phyloP scores from a whole-genome alignment of 2,888 invertebrate species.

The Drosophila maculinotata region DNA sequence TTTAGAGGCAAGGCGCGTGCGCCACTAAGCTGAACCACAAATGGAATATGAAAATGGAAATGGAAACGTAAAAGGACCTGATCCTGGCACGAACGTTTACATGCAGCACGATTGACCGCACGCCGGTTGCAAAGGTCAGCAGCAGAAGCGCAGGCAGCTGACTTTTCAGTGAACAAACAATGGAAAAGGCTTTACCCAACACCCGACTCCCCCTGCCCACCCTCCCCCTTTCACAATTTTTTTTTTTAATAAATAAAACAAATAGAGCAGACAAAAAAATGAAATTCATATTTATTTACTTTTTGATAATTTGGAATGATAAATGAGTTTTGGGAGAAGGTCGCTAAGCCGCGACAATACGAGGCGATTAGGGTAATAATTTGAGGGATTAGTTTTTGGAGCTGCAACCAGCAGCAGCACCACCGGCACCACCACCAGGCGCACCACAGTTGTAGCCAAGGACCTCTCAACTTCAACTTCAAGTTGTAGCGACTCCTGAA shows the following conservation, averaged over 20 bases:
- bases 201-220: not conserved
- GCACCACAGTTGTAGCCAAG: conserved; percentile 1
- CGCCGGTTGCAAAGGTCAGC: conserved; percentile 39
- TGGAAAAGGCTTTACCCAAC: conserved; percentile 20
- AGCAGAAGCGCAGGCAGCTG: conserved; percentile 44
- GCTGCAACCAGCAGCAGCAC: conserved; percentile 22
- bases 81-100: conserved; percentile 15
- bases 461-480: conserved; percentile 2
- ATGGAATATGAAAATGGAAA: conserved; percentile 1
- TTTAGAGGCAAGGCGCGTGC: conserved; percentile 20
- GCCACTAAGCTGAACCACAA: conserved; percentile 29
- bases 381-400: conserved; percentile 68
- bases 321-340: conserved; percentile 31
- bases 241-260: conserved; percentile 67
- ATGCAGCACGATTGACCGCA: conserved; percentile 56
- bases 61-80: conserved; percentile 27
- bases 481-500: conserved; percentile 4
- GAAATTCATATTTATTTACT: conserved; percentile 71
- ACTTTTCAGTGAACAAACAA: conserved; percentile 38
- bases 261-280: conserved; percentile 46
- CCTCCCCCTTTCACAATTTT: not conserved
- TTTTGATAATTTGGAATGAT: conserved; percentile 63
- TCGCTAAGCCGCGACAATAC: conserved; percentile 77
- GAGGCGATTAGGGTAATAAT: conserved; percentile 74
- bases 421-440: conserved; percentile 1